A percentile compares a stretch with the other conserved stretches of the same genome.
Evolutionary conservation across 2,113 vertebrate genomes (phyloP).

Genomic region (Machaerirhynchus nigripectus): DNA sequence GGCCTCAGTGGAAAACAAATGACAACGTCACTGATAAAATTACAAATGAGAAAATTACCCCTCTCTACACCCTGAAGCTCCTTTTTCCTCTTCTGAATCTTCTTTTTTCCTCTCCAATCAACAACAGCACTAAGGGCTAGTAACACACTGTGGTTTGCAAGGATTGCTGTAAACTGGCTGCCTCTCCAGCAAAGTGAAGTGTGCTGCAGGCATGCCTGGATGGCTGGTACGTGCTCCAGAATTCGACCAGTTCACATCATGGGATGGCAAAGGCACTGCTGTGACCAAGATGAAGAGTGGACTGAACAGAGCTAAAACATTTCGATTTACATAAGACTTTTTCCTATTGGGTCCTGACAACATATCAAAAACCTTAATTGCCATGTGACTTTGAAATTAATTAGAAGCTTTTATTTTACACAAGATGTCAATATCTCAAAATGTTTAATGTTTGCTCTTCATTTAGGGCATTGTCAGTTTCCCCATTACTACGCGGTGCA

Average conservation of each 20-base stretch:
- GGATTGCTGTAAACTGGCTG: not conserved
- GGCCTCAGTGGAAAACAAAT: not conserved
- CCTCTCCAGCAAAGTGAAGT: not conserved
- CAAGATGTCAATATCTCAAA: not conserved
- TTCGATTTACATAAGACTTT: not conserved
- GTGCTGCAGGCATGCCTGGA: not conserved
- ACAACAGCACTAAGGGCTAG: not conserved
- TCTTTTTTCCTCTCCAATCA: not conserved
- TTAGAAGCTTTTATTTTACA: not conserved
- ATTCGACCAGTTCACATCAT: not conserved
- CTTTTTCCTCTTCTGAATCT: not conserved
- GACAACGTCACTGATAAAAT: slow-evolving; percentile 4
- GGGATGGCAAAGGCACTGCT: not conserved
- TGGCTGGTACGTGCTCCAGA: not conserved
- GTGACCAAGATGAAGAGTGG: not conserved
- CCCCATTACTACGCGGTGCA: not conserved
- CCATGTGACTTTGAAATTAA: not conserved
- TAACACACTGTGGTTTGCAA: not conserved
- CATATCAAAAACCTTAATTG: not conserved
- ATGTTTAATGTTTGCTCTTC: not conserved
- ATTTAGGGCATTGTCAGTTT: not conserved
- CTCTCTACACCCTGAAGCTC: not conserved
- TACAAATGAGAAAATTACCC: not conserved
- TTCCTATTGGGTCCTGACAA: not conserved
- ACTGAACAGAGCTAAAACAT: not conserved